Conservation (phyloP, 2,113 vertebrate genomes). For the Pangasianodon gigas region DNA sequence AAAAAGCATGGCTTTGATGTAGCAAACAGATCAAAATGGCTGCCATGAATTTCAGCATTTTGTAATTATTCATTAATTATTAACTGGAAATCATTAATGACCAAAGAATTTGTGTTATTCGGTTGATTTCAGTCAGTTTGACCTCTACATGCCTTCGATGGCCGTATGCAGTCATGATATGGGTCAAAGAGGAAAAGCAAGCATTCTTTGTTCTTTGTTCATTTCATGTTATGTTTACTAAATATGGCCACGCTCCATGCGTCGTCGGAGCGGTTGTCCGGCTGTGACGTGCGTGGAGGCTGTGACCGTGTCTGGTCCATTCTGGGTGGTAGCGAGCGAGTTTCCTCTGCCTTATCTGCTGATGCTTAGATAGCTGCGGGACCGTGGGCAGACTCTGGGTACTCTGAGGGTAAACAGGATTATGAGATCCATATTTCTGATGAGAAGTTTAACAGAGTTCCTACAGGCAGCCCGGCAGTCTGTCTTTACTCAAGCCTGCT, state of each 20-base stretch:
- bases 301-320: conserved; percentile 26
- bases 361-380: conserved; percentile 41
- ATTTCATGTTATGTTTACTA: not conserved
- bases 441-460: conserved; percentile 4
- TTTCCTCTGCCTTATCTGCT: conserved; percentile 36
- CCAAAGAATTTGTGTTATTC: not conserved
- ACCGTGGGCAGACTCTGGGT: conserved; percentile 19
- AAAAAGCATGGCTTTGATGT: not conserved
- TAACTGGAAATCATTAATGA: not conserved
- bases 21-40: not conserved
- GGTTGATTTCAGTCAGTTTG: not conserved
- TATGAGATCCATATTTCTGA: conserved; percentile 46
- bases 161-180: not conserved
- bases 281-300: conserved; percentile 17
- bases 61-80: not conserved
- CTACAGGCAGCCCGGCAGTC: not conserved
- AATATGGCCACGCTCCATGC: not conserved
- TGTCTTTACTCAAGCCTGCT: not conserved
- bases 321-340: conserved; percentile 36
- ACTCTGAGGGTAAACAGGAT: conserved; percentile 7
- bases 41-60: not conserved
- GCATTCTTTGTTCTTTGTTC: not conserved
- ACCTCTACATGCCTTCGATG: not conserved
- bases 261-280: not conserved
- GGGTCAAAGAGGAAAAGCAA: not conserved